Conservation (phyloP, 1,140 invertebrate species). For the Spodoptera litura region DNA sequence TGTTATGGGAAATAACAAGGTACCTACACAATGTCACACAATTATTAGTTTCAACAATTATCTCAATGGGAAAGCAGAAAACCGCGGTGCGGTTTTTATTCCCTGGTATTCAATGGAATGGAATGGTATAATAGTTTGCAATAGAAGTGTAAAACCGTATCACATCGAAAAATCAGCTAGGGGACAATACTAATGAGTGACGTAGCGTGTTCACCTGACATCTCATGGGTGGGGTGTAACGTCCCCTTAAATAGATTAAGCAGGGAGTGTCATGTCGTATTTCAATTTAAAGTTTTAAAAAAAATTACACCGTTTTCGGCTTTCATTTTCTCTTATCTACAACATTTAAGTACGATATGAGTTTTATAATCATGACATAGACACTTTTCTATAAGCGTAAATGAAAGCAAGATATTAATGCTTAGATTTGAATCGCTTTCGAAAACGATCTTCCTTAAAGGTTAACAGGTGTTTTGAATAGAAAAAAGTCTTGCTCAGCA, state of each 20-base stretch:
- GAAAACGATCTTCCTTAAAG: constrained; percentile 35
- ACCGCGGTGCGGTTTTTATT: constrained; percentile 52
- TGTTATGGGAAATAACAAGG: background rate
- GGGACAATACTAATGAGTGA: constrained; percentile 60
- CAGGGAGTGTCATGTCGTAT: constrained; percentile 31
- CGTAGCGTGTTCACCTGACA: constrained; percentile 63
- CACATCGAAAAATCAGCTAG: constrained; percentile 56
- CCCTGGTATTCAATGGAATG: constrained; percentile 46
- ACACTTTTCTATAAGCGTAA: constrained; percentile 13
- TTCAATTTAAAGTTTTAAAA: constrained; percentile 37
- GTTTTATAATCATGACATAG: constrained; percentile 28
- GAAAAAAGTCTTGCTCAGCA: constrained; percentile 4
- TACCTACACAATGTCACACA: background rate
- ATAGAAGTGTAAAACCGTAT: constrained; percentile 55
- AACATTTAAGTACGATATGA: background rate
- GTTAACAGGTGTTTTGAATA: constrained; percentile 52
- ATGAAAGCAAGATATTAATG: constrained; percentile 25
- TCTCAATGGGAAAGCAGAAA: background rate
- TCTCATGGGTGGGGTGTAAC: constrained; percentile 43
- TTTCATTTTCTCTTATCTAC: constrained; percentile 1
- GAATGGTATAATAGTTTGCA: constrained; percentile 53
- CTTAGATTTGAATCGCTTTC: constrained; percentile 50
- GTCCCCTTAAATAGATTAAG: constrained; percentile 33
- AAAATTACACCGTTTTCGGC: constrained; percentile 4
- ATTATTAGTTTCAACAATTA: background rate